Base-by-base conservation (phyloP, 2,113 vertebrate species). In the Progne subis region DNA sequence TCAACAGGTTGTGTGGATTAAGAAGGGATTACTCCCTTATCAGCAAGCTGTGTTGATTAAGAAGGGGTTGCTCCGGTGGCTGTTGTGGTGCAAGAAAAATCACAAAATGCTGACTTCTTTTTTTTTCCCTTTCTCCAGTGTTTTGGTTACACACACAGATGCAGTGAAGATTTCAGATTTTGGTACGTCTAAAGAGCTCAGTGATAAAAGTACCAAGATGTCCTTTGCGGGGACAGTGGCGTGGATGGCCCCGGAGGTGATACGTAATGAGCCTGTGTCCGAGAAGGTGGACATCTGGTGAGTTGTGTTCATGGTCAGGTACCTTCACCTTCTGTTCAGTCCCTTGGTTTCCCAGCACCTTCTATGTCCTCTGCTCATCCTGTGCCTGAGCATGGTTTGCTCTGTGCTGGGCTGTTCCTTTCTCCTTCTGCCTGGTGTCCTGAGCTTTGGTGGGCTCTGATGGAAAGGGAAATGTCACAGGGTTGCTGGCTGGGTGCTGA, bases 271-370 rank as follows among this genome's bases (percentile, higher is more conserved):
- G 90, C 99, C 99, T 0, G 99, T 99, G 90, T 99, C 99, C 1
- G 99, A 99, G 93, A 99, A 99, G 95, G 99, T 99, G 23, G 99
- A 99, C 97, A 99, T 99, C 95, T 99, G 99, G 99, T 99, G 86
- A 99, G 99, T 96, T 4, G 8, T 11, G 5, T 6, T 52, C 2
- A 26, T 19, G 24, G 26, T 25, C 41, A 20, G 17, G 6, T 8
- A 15, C 52, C 37, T 69, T 91, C 43, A 31, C 64, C 52, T 72
- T 31, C 43, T 59, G 4, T 46, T 50, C 31, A 34, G 14, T 39
- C 18, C 13, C 24, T 49, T 50, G 60, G 1, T 19, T 64, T 92
- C 60, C 39, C 41, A 59, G 24, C 53, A 49, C 28, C 39, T 52
- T 1, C 4, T 19, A 4, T 23, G n/a, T 34, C 20, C 44, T 46